Conservation (phyloP, 2,888 invertebrate genomes). For the Patella depressa region DNA sequence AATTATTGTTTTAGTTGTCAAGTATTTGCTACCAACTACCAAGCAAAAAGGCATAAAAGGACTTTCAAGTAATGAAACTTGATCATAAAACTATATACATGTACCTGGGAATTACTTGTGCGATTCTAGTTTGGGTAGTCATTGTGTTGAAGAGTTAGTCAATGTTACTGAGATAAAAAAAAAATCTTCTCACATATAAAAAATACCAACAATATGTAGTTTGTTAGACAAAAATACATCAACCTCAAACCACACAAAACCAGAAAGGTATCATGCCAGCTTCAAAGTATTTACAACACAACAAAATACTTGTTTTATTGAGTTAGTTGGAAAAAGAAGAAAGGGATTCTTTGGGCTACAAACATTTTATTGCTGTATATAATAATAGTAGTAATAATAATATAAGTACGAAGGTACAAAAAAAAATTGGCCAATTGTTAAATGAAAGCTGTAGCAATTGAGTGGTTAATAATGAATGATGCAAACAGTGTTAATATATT, state of each 20-base stretch:
- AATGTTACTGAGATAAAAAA: not conserved
- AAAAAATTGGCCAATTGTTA: not conserved
- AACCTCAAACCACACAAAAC: constrained; percentile 9
- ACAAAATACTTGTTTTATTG: constrained; percentile 2
- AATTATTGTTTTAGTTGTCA: constrained; percentile 3
- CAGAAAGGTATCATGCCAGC: not conserved
- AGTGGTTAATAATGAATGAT: not conserved
- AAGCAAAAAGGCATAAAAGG: constrained; percentile 12
- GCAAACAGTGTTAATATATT: not conserved
- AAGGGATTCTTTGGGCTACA: not conserved
- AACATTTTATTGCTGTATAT: constrained; percentile 3
- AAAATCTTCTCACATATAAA: no score
- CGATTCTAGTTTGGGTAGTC: no score
- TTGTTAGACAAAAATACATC: not conserved
- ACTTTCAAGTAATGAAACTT: not conserved
- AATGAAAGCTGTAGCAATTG: not conserved
- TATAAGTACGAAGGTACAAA: constrained; percentile 9
- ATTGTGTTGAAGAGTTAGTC: not conserved
- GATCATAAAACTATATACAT: constrained; percentile 9
- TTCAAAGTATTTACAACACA: not conserved
- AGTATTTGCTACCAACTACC: constrained; percentile 20
- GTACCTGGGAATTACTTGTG: constrained; percentile 2
- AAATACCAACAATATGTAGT: no score
- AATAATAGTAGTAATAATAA: not conserved
- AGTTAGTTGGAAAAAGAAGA: constrained; percentile 10